Evolutionary conservation across 2,888 invertebrate species (phyloP).

Genomic region (Temnothorax ravouxi): DNA sequence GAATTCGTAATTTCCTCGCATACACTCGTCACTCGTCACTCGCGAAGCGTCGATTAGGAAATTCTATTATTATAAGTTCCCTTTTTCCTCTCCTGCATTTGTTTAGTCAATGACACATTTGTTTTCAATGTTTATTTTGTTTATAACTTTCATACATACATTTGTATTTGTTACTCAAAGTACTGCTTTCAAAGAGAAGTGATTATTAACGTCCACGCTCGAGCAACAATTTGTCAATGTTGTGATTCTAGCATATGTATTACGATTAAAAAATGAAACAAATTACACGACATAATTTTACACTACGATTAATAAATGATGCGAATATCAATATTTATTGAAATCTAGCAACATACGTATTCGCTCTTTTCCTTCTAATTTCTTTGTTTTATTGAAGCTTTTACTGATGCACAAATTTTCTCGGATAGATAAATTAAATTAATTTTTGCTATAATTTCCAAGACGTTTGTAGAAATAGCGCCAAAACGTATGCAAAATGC

Average conservation of each 20-base stretch:
- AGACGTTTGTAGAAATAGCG: background rate
- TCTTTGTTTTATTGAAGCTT: background rate
- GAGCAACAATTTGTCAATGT: conserved; percentile 2
- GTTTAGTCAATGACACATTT: background rate
- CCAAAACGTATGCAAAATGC: background rate
- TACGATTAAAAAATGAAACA: no score
- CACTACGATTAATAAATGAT: no score
- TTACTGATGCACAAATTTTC: background rate
- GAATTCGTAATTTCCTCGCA: conserved; percentile 14
- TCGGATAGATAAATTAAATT: background rate
- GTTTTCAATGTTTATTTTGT: background rate
- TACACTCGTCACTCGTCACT: background rate
- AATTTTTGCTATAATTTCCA: background rate
- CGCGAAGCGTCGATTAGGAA: background rate
- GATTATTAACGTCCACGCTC: background rate
- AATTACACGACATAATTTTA: no score
- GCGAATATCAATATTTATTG: background rate
- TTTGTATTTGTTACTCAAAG: background rate
- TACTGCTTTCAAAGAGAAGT: background rate
- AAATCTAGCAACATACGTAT: background rate
- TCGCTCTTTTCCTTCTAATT: background rate
- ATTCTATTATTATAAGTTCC: background rate
- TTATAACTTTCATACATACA: background rate
- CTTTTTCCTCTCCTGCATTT: background rate
- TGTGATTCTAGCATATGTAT: no score